Evolutionary conservation across 2,797 vertebrate species (phyloP).

Genomic region (Sparus aurata): DNA sequence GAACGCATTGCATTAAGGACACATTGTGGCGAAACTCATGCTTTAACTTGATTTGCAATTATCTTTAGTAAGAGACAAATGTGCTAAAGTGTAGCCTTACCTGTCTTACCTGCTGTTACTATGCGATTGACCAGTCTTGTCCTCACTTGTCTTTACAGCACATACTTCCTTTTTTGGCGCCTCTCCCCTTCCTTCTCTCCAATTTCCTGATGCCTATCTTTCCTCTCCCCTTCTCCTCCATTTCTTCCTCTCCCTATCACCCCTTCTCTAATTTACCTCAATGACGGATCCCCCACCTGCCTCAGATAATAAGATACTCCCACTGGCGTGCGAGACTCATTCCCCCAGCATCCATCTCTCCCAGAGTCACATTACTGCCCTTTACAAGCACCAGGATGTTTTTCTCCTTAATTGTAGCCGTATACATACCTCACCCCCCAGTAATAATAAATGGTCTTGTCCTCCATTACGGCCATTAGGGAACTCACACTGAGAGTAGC

Average conservation of each 20-base stretch:
- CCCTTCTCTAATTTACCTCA: conserved; percentile 81
- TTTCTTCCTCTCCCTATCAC: conserved; percentile 42
- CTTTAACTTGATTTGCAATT: conserved; percentile 24
- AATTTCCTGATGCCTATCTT: conserved; percentile 26
- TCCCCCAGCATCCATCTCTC: conserved; percentile 84
- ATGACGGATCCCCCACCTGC: conserved; percentile 82
- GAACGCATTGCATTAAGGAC: conserved; percentile 19
- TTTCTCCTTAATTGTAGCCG: conserved; percentile 87
- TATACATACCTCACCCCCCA: conserved; percentile 80
- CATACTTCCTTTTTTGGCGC: conserved; percentile 14
- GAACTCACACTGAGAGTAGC: conserved; percentile 79
- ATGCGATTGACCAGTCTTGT: conserved; percentile 1
- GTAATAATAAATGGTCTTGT: conserved; percentile 86
- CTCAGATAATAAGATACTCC: conserved; percentile 86
- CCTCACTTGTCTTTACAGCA: conserved; percentile 4
- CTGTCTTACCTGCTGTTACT: background rate
- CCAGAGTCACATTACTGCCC: conserved; percentile 84
- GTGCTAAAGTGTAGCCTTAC: background rate
- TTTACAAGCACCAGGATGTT: conserved; percentile 84
- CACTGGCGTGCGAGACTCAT: conserved; percentile 81
- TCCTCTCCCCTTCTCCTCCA: conserved; percentile 21
- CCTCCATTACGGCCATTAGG: conserved; percentile 85
- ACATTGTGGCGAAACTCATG: background rate
- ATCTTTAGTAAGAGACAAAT: conserved; percentile 10
- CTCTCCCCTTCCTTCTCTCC: conserved; percentile 21